Evolutionary conservation across 2,113 vertebrate genomes (phyloP), one percentile per base, ranked within the genome.

Genomic region (Cheilinus undulatus): DNA sequence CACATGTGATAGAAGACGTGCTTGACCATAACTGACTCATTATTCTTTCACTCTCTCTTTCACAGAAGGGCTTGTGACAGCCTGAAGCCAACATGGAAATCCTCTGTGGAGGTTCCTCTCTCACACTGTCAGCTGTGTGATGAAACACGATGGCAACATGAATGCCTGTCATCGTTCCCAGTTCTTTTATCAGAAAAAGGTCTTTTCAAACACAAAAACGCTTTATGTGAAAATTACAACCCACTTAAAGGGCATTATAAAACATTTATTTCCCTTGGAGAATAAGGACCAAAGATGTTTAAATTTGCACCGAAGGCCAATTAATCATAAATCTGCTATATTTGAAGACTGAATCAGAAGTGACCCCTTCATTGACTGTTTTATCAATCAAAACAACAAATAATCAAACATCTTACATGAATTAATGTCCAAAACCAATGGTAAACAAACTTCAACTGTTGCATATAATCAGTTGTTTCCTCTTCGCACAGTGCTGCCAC

Each of bases 71-170:
- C 70, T 38, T 30, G 22, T 34, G 68, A 74, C 68, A 46, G 62
- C 24, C 22, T 43, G 4, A 69, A 54, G 48, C 51, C 28, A 38
- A 64, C 4, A 46, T 23, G 50, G 61, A 77, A 71, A 68, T 75
- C 48, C 26, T 58, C 24, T 0, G 2, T 2, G 3, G 4, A 0
- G 2, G 42, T 72, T 67, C 42, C 60, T 69, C 34, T 66, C 43
- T 64, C 36, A 62, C 48, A 5, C 15, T 0, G 15, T 22, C 34
- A 43, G 42, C 30, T 14, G 24, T 48, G 30, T 52, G 34, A 51
- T 53, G 52, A 63, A 73, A 76, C 49, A 28, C 20, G 26, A 51
- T 19, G 32, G 20, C 4, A 50, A 43, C 49, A 43, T 40, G 46
- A 22, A 54, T 1, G 17, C 3, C 13, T 6, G 14, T 56, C 69